Conservation (phyloP, 1,140 invertebrate genomes). For the Zaprionus ghesquierei region DNA sequence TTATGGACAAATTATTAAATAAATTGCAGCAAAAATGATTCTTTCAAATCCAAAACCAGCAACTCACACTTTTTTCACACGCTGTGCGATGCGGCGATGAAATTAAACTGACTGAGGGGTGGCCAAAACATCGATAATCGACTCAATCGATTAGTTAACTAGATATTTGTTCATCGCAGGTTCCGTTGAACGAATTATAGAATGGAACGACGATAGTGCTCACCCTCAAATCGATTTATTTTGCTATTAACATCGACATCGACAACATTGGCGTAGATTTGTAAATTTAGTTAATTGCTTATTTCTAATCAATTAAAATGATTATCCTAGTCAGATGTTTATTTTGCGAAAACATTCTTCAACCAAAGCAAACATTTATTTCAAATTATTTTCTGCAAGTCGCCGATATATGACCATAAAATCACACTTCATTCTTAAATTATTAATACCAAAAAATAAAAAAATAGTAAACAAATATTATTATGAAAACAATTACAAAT, state of each 20-base stretch:
- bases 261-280: background rate
- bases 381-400: too few species aligned
- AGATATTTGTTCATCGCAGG: background rate
- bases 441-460: too few species aligned
- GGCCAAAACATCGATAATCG: conserved; percentile 9
- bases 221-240: background rate
- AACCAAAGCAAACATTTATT: too few species aligned
- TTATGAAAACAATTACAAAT: background rate
- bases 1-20: background rate
- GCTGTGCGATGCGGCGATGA: conserved; percentile 50
- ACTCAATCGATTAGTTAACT: background rate
- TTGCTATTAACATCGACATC: background rate
- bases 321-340: too few species aligned
- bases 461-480: background rate
- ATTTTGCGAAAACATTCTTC: too few species aligned
- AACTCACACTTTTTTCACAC: conserved; percentile 65
- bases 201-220: background rate
- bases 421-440: too few species aligned
- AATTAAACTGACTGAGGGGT: conserved; percentile 42
- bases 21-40: conserved; percentile 16
- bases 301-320: background rate
- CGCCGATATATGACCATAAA: too few species aligned
- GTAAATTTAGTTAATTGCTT: too few species aligned
- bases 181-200: background rate
- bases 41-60: conserved; percentile 35